Percentiles rank a stretch among this genome's conserved stretches.
phyloP scores from a whole-genome alignment of 2,888 invertebrate genomes.

The Eretmocerus hayati region DNA sequence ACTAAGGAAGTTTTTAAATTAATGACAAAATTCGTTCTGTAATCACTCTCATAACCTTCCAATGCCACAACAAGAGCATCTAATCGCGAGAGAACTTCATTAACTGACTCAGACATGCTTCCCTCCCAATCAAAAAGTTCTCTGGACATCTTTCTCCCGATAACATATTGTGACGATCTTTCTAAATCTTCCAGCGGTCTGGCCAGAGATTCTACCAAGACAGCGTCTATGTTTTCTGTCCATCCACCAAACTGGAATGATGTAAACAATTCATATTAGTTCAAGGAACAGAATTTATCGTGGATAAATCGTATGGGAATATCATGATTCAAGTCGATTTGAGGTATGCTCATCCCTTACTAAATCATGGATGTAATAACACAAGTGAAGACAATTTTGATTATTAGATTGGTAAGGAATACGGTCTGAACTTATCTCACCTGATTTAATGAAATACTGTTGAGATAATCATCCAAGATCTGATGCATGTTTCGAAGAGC shows the following conservation, averaged over 20 bases:
- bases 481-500: conserved; percentile 25
- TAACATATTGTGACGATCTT: conserved; percentile 15
- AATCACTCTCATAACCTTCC: conserved; percentile 36
- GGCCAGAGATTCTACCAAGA: conserved; percentile 38
- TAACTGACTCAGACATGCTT: conserved; percentile 28
- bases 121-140: conserved; percentile 16
- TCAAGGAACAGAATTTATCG: too few relatives aligned
- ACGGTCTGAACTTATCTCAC: too few relatives aligned
- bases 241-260: conserved; percentile 26
- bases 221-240: conserved; percentile 38
- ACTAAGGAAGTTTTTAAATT: conserved; percentile 31
- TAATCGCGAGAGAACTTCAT: conserved; percentile 34
- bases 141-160: conserved; percentile 9
- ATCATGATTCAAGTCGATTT: too few relatives aligned
- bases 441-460: conserved; percentile 30
- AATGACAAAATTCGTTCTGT: conserved; percentile 31
- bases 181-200: conserved; percentile 36
- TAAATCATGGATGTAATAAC: not conserved
- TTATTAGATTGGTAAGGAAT: too few relatives aligned
- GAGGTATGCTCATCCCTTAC: too few relatives aligned
- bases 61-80: conserved; percentile 34
- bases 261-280: too few relatives aligned
- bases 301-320: too few relatives aligned
- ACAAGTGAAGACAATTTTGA: too few relatives aligned
- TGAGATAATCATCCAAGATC: conserved; percentile 26